A percentile compares a stretch with the other conserved stretches of the same genome.
These are phyloP conservation scores for Drosophila serrata DNA, from an alignment of 1,140 invertebrate species.

Conservation along the genomic window DNA sequence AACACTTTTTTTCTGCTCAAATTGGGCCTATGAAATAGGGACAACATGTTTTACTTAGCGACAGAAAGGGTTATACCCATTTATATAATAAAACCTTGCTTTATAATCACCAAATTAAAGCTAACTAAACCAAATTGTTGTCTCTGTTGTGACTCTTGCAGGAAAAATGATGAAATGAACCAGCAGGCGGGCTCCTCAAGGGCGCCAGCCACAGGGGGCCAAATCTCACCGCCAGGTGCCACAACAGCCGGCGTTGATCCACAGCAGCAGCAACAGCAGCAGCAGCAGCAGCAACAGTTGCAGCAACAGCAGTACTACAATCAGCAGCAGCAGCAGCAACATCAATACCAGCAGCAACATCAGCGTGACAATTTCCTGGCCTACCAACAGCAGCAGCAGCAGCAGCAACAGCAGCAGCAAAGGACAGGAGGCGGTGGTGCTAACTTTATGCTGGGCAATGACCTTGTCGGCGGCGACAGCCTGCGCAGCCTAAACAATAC, in stretches of 20 bases:
- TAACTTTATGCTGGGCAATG: conserved; percentile 80
- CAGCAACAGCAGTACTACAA: conserved; percentile 60
- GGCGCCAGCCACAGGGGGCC: conserved; percentile 85
- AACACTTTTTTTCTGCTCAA: conserved; percentile 16
- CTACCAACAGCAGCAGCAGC: conserved; percentile 69
- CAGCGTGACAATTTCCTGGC: conserved; percentile 70
- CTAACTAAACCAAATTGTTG: conserved; percentile 39
- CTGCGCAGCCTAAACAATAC: conserved; percentile 82
- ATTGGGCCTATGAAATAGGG: neutral
- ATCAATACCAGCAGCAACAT: conserved; percentile 72
- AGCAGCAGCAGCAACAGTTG: conserved; percentile 33
- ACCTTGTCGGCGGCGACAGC: conserved; percentile 78
- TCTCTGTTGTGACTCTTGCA: conserved; percentile 57
- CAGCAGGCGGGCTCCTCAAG: conserved; percentile 85
- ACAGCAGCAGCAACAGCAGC: conserved; percentile 51
- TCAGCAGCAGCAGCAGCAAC: conserved; percentile 72
- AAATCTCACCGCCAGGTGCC: conserved; percentile 85
- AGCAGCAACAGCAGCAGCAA: conserved; percentile 60
- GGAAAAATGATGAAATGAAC: conserved; percentile 86
- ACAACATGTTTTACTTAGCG: neutral
- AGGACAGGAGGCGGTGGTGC: conserved; percentile 44
- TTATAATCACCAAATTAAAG: neutral
- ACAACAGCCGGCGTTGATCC: conserved; percentile 54
- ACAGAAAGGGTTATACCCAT: neutral
- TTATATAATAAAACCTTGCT: neutral